phyloP scores from a whole-genome alignment of 2,797 vertebrate species.

The Acanthurus tractus region DNA sequence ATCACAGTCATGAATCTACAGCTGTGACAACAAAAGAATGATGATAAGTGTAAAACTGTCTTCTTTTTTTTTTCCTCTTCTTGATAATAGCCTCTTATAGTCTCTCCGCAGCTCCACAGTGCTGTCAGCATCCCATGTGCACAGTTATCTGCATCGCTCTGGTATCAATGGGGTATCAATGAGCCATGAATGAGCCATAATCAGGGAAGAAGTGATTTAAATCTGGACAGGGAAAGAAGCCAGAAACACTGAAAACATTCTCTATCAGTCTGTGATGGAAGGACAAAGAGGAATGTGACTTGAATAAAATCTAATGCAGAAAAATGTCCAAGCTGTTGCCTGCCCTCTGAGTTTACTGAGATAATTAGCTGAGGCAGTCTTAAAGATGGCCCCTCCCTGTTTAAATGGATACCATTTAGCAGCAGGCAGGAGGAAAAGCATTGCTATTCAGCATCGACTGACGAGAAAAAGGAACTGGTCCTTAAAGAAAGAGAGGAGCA shows the following conservation, averaged over 20 bases:
- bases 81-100: not conserved
- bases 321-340: conserved; percentile 15
- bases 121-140: conserved; percentile 3
- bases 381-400: conserved; percentile 2
- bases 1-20: conserved; percentile 11
- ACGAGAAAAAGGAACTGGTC: conserved; percentile 9
- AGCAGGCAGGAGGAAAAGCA: conserved; percentile 17
- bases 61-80: not conserved
- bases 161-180: conserved; percentile 65
- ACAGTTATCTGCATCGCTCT: conserved; percentile 1
- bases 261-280: conserved; percentile 24
- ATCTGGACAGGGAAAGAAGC: conserved; percentile 39
- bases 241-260: conserved; percentile 25
- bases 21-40: not conserved
- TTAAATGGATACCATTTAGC: conserved; percentile 12
- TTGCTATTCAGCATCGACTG: conserved; percentile 14
- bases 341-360: not conserved
- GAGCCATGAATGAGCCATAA: conserved; percentile 62
- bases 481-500: conserved; percentile 57
- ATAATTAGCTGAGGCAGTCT: conserved; percentile 29
- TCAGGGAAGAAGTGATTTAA: conserved; percentile 37
- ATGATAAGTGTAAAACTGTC: not conserved
- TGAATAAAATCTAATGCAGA: conserved; percentile 2
- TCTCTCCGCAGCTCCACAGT: conserved; percentile 2
- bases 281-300: conserved; percentile 38